Base-by-base conservation (phyloP, 1,140 invertebrate genomes). In the Danaus plexippus region DNA sequence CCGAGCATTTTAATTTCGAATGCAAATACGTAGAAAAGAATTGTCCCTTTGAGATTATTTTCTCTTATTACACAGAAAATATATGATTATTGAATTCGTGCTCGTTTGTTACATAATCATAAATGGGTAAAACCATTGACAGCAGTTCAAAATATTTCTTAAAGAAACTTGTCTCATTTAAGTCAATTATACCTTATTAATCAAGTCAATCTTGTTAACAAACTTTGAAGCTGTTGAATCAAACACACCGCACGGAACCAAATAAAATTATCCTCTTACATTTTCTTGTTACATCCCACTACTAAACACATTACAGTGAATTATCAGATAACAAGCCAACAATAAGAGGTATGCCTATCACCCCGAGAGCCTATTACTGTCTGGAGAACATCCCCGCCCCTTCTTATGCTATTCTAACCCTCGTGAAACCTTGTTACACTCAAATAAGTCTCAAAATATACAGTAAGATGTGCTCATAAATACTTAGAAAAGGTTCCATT, bases 261-360 rank as follows among this genome's bases (percentile, higher is more conserved):
- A 56, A 56, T 32, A 18, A 54, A 9, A 50, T 49, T 32, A 59
- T 46, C 43, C 52, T 47, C 42, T 50, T 65, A 71, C 67, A 79
- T 78, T 80, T 74, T 62, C 64, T 63, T 59, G 46, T 54, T 49
- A 60, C 64, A 64, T 61, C 70, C 67, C 44, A 45, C 61, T 61
- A 53, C 63, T 77, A 85, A 80, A 63, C 61, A 61, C 66, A 75
- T 79, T 81, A 81, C 61, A 61, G 44, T 64, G 69, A 77, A 78
- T 84, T 76, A 84, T 73, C 66, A 62, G 61, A 63, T 86, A 84
- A 86, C 77, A 76, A 84, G 83, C 75, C 66, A 83, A 85, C 83
- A 86, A 84, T 85, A 77, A 84, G 80, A 83, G 78, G 78, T 75
- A 80, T 80, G 73, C 68, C 71, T 77, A 73, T 85, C 77, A 79